Base-by-base conservation (phyloP, 2,797 vertebrate species). In the Botia almorhae region DNA sequence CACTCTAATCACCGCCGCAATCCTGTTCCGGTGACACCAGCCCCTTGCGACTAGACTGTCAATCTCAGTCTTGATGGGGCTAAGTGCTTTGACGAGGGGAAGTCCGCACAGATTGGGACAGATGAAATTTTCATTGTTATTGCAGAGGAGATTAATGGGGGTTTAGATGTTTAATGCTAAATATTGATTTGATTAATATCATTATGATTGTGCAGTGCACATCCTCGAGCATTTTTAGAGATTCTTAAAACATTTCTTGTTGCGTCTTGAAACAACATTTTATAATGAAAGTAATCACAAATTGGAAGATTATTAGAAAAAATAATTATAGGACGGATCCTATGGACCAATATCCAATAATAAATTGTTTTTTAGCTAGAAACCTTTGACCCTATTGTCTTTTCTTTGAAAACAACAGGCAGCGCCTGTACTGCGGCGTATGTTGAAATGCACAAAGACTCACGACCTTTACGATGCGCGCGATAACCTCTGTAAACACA, bases 1-100 rank as follows among this genome's bases (percentile, higher is more conserved):
- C 78, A 75, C 73, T 74, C 56, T 64, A 79, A 79, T 81, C 79
- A 87, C 64, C 16, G 4, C 67, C 5, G 3, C 43, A 70, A 13
- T 51, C 68, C 76, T 23, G 26, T 55, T 48, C n/a, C 33, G 0
- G 7, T 71, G 76, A 71, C n/a, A 50, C 50, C 43, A 46, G 43
- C 43, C 76, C 76, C 68, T 39, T 48, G n/a, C 67, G 76, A 73
- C 33, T 72, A 64, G 14, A 61, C 72, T 71, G 70, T 77, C 78
- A 81, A 69, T 53, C 61, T 80, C 58, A 48, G 58, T 60, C 73
- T 78, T 74, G 73, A 69, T 55, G 29, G 29, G 33, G n/a, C 73
- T 69, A 46, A 50, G 19, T 74, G 69, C 50, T 56, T 46, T 56
- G 74, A 55, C 13, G 51, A 75, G 61, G 7, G 7, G 55, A 69